Evolutionary conservation across 2,888 invertebrate genomes (phyloP).

Genomic region (Apamea epomidion): DNA sequence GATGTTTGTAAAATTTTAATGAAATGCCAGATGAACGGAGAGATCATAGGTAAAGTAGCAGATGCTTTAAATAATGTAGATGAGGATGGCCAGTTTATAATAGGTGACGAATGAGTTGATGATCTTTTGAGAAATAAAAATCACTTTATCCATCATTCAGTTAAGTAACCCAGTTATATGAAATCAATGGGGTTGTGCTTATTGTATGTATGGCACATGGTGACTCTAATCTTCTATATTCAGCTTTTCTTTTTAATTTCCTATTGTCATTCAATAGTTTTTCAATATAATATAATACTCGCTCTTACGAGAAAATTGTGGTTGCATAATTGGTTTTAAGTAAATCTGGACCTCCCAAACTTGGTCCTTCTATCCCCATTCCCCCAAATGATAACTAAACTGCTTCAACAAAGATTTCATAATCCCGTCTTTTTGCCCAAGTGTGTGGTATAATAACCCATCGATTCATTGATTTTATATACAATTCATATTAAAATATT

Average conservation of each 20-base stretch:
- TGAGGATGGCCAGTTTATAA: background rate
- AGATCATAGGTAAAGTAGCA: background rate
- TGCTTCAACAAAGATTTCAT: background rate
- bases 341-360: background rate
- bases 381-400: background rate
- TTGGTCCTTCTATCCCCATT: background rate
- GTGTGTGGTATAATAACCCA: constrained; percentile 51
- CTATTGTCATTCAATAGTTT: background rate
- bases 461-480: constrained; percentile 56
- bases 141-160: too few relatives aligned
- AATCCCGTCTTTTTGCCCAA: constrained; percentile 4
- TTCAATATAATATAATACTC: background rate
- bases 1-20: constrained; percentile 14
- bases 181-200: background rate
- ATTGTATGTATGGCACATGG: background rate
- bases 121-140: background rate
- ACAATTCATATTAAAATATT: constrained; percentile 70
- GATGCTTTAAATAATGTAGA: background rate
- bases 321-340: too few relatives aligned
- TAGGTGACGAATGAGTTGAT: background rate
- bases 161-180: too few relatives aligned
- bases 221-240: background rate
- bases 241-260: background rate
- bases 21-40: background rate
- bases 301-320: background rate